Evolutionary conservation across 64 coral and sea anemone species (phyloP), one percentile per base, ranked within the genome.

Genomic region (Stylophora pistillata): DNA sequence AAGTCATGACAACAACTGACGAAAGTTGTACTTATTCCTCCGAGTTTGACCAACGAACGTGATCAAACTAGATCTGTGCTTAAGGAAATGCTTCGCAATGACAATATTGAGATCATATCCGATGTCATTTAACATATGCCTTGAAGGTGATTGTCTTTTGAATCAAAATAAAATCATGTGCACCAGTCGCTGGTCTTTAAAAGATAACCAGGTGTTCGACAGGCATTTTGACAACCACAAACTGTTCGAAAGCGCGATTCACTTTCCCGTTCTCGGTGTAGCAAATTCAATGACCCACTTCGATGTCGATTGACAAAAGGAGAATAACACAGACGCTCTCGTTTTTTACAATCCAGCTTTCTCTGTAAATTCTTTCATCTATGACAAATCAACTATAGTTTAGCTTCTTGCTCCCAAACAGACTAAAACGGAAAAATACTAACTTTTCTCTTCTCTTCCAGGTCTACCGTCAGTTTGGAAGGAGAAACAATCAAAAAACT

Each of bases 71-170:
- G 32, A 30, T 25, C 27, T 79, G 5, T 61, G 59, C 32, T 79
- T 79, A 59, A 33, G 28, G 77, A 79, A 59, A 55, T 79, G n/a
- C 29, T 60, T 79, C 18, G 21, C n/a, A 18, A 13, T 26, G 14
- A 30, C n/a, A n/a, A 79, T 79, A 79, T 79, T 30, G 9, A 4
- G 25, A 59, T 79, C 29, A 59, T 58, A 56, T 32, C 55, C 77
- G 77, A 79, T 79, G 55, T 79, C 56, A 79, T 79, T 79, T 59
- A 78, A 79, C 59, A 58, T 79, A 79, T 60, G 32, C 27, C 56
- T 59, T 60, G 58, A 59, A 9, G 18, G 27, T 17, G 55, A 26
- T 59, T 79, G 14, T 21, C 57, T 82, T 63, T 64, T 30, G 60
- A 61, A 37, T 18, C 16, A 20, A 82, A 63, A 82, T 34, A 59